Conservation (phyloP, 2,797 vertebrate species). For the Cossypha heuglini region DNA sequence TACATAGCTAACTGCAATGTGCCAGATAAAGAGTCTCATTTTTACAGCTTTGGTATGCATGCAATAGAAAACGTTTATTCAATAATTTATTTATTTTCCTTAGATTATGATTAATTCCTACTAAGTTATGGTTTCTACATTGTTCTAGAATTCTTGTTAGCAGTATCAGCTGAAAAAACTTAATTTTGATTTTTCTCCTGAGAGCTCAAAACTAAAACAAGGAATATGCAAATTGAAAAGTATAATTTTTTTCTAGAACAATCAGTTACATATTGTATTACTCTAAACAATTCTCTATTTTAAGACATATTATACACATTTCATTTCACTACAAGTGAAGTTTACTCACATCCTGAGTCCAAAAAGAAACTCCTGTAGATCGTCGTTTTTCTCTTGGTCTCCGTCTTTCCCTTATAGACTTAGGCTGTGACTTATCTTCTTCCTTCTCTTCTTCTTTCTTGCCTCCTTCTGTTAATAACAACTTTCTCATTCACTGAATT, state of each 20-base stretch:
- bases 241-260: background rate
- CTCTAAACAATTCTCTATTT: background rate
- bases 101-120: background rate
- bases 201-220: background rate
- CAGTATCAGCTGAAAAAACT: background rate
- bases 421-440: constrained; percentile 93
- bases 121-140: background rate
- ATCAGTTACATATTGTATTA: background rate
- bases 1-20: background rate
- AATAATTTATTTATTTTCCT: background rate
- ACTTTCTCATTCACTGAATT: constrained; percentile 11
- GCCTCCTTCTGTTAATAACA: constrained; percentile 82
- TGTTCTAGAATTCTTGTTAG: background rate
- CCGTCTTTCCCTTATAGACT: constrained; percentile 94
- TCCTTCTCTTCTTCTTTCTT: constrained; percentile 95
- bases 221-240: background rate
- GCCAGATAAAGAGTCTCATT: background rate
- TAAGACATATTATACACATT: background rate
- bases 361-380: constrained; percentile 93
- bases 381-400: constrained; percentile 96
- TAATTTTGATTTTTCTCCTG: background rate
- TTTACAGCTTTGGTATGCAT: background rate
- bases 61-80: background rate
- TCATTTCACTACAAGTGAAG: background rate
- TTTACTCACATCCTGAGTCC: constrained; percentile 89